Evolutionary conservation across 2,888 invertebrate species (phyloP).

Genomic region (Hemithea aestivaria): DNA sequence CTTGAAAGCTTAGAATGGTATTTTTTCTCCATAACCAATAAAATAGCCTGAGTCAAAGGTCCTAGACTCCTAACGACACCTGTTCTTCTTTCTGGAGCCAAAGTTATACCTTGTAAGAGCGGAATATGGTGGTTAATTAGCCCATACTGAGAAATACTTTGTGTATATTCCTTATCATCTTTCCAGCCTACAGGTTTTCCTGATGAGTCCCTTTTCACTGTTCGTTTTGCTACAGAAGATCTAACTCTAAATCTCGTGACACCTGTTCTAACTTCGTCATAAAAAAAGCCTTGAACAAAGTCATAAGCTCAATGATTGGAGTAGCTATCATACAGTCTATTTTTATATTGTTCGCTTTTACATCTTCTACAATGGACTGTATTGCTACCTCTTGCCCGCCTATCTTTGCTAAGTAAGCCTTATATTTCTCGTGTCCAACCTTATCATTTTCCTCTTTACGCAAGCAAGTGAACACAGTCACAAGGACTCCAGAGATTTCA

Average conservation of each 20-base stretch:
- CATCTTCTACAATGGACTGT: background rate
- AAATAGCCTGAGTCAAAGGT: background rate
- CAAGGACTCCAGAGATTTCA: background rate
- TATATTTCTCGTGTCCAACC: background rate
- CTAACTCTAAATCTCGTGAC: conserved; percentile 2
- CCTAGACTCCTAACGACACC: conserved; percentile 2
- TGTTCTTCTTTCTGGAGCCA: conserved; percentile 1
- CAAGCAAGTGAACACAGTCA: background rate
- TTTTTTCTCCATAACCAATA: conserved; percentile 2
- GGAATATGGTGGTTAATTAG: conserved; percentile 4
- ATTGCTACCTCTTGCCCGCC: background rate
- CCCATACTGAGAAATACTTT: conserved; percentile 1
- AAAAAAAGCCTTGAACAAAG: conserved; percentile 1
- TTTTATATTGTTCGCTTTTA: background rate
- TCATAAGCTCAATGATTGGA: background rate
- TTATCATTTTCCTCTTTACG: background rate
- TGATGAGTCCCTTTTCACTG: conserved; percentile 1
- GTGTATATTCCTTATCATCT: background rate
- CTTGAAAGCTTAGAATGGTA: conserved; percentile 1
- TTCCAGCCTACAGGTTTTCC: background rate
- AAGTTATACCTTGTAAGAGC: conserved; percentile 1
- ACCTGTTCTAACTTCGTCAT: conserved; percentile 3
- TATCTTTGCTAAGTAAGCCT: background rate
- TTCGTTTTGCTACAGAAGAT: background rate
- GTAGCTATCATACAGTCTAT: background rate